phyloP scores from a whole-genome alignment of 2,888 invertebrate species.

The Leptinotarsa juncta region DNA sequence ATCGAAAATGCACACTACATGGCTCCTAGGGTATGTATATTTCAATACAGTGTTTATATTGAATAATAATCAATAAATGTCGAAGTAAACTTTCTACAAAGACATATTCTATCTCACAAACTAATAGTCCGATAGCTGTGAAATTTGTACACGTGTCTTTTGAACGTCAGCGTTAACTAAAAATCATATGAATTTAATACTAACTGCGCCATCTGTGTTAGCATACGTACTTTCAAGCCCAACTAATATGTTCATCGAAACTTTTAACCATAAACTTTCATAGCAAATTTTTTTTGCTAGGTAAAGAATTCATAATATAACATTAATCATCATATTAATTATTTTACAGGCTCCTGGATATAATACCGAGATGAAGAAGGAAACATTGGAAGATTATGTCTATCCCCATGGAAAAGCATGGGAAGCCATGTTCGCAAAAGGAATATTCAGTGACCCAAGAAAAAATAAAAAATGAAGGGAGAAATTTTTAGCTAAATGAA shows the following conservation, averaged over 20 bases:
- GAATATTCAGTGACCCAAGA: slow-evolving; percentile 69
- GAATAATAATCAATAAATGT: neutral
- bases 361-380: slow-evolving; percentile 80
- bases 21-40: slow-evolving; percentile 74
- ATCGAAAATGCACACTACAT: slow-evolving; percentile 79
- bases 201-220: no score
- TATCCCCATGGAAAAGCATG: slow-evolving; percentile 86
- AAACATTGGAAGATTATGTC: slow-evolving; percentile 75
- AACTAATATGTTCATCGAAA: no score
- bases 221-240: no score
- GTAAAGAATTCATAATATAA: no score
- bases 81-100: no score
- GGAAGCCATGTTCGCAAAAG: slow-evolving; percentile 75
- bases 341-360: slow-evolving; percentile 77
- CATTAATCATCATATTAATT: neutral
- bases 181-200: no score
- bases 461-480: slow-evolving; percentile 45
- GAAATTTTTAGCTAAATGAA: neutral
- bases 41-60: neutral
- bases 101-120: no score
- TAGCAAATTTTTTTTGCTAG: no score
- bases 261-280: no score
- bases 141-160: no score
- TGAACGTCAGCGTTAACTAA: no score
- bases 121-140: no score